Conservation (phyloP, 1,140 invertebrate genomes). For the Vollenhovia emeryi region DNA sequence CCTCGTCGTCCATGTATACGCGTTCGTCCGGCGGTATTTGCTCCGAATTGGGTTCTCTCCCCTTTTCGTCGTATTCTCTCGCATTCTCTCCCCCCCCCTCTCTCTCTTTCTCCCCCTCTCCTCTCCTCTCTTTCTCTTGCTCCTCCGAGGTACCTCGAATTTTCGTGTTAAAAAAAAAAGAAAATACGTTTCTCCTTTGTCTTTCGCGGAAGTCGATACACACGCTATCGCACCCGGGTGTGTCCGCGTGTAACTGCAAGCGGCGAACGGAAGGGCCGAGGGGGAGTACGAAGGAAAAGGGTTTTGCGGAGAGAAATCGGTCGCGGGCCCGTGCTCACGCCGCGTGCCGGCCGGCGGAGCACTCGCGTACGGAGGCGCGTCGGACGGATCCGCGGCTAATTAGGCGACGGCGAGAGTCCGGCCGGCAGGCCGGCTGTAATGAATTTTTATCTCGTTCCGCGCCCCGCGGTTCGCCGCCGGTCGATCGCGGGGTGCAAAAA, state of each 20-base stretch:
- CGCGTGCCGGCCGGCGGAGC: not conserved
- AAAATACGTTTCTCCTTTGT: constrained; percentile 58
- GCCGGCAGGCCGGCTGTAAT: not conserved
- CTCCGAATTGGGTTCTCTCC: constrained; percentile 79
- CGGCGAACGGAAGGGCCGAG: not conserved
- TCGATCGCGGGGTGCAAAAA: constrained; percentile 3
- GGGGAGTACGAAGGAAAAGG: constrained; percentile 14
- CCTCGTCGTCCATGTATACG: constrained; percentile 55
- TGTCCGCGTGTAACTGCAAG: constrained; percentile 33
- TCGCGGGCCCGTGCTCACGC: not conserved
- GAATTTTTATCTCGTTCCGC: constrained; percentile 22
- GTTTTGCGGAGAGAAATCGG: constrained; percentile 8
- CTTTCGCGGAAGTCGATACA: constrained; percentile 55
- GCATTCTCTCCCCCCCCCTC: not conserved
- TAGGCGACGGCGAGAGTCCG: constrained; percentile 7
- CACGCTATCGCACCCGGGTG: constrained; percentile 47
- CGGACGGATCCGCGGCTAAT: constrained; percentile 6
- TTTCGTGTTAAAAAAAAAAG: constrained; percentile 64
- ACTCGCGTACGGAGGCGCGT: not conserved
- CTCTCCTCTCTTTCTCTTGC: not conserved
- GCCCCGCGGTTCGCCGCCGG: constrained; percentile 25
- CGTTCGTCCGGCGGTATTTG: constrained; percentile 84
- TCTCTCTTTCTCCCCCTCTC: constrained; percentile 11
- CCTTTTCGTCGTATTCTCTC: constrained; percentile 44
- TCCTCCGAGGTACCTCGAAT: constrained; percentile 68